These are phyloP conservation scores for Haemorhous mexicanus DNA, from an alignment of 2,113 vertebrate species.

Conservation along the genomic window DNA sequence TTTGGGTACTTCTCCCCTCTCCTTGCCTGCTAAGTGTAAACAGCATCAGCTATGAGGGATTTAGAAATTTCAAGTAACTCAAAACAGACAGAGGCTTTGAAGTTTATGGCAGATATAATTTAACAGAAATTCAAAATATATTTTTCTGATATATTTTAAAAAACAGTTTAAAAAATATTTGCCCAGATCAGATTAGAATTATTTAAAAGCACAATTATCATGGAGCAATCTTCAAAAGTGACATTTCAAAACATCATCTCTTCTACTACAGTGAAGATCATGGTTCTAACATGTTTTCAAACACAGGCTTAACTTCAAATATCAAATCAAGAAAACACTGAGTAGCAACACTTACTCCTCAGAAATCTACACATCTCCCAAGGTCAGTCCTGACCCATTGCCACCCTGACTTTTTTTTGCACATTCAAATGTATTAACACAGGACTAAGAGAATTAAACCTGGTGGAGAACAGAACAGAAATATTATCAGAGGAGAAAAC, in stretches of 20 bases:
- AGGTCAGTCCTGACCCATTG: not conserved
- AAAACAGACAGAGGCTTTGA: not conserved
- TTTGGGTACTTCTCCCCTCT: not conserved
- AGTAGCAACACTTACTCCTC: not conserved
- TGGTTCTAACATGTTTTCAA: not conserved
- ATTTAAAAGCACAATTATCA: not conserved
- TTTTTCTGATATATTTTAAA: not conserved
- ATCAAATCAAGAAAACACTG: not conserved
- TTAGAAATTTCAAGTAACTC: not conserved
- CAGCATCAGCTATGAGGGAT: not conserved
- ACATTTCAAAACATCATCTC: not conserved
- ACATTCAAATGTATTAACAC: not conserved
- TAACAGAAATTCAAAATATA: not conserved
- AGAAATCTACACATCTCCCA: not conserved
- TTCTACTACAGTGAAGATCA: not conserved
- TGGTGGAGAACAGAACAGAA: not conserved
- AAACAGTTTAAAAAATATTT: not conserved
- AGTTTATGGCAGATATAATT: conserved; percentile 16
- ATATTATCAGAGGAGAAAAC: not conserved
- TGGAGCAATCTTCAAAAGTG: not conserved
- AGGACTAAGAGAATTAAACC: not conserved
- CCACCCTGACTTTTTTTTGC: not conserved
- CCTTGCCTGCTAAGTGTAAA: not conserved
- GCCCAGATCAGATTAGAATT: not conserved
- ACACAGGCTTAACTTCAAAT: not conserved